Evolutionary conservation across 2,888 invertebrate genomes (phyloP), one percentile per base, ranked within the genome.

Genomic region (Ditula angustiorana): DNA sequence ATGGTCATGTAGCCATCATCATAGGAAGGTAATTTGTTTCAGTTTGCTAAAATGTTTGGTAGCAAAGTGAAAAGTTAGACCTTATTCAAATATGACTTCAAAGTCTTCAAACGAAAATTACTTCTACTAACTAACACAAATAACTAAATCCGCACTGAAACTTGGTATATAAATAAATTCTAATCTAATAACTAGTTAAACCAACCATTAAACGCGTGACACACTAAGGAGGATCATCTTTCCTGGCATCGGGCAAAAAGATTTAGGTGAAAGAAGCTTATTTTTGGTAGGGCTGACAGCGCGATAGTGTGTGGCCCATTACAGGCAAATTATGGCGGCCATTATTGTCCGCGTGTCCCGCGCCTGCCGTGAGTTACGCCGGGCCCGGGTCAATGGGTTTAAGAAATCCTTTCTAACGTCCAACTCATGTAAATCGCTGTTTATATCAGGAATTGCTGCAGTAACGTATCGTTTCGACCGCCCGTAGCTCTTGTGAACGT

Each of bases 261-360:
- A 85, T 87, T 84, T 83, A 80, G 74, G 77, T 74, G 80, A 83
- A 82, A 79, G 84, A 81, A 88, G 86, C 87, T 90, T 91, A 90
- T 90, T 89, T 90, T 90, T 85, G 86, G 84, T 86, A 78, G 80
- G 79, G 84, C 87, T 88, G 90, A 90, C 91, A 91, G 86, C 81
- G 87, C 89, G 90, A 91, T 91, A 91, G 91, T 90, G 88, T 89
- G 88, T 85, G 86, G 85, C 87, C 90, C 90, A 90, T 90, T 90
- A 90, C 87, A 89, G 86, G 88, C 88, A 90, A 90, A 90, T 90
- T 90, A 90, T 90, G 84, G 84, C 81, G 63, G 83, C 88, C 88
- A 89, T 90, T 90, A 90, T 88, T 83, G 89, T 87, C 87, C 88
- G 85, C 80, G 82, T 86, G 88, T 87, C 90, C 85, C 85, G 85